Base-by-base conservation (phyloP, 1,140 invertebrate genomes). In the Pentalonia nigronervosa region DNA sequence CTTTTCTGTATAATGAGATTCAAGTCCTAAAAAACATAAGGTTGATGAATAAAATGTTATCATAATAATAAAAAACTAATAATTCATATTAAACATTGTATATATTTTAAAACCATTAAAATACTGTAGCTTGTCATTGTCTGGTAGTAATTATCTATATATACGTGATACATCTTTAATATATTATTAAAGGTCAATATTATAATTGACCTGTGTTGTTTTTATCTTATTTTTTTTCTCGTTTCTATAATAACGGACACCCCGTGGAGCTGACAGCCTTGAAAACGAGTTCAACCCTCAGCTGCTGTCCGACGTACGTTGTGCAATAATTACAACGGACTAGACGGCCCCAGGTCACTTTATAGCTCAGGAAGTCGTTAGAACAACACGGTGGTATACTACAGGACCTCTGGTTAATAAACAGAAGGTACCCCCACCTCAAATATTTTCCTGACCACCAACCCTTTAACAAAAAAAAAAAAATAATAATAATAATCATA, bases 221-320 rank as follows among this genome's bases (percentile, higher is more conserved):
- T 67, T 67, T 67, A 45, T 90, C 30, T 53, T 45, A 90, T 89
- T 56, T 36, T 56, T 53, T 23, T 56, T 88, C 20, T 50, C 17
- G 4, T 67, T 21, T 47, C 81, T 50, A 91, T 47, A 50, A 76
- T 91, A 76, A 76, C 83, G 21, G 45, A 83, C 48, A 83, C n/a
- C 90, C 60, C 47, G 34, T 86, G 48, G 89, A 67, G 89, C 41
- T 53, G 9, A 48, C 41, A 93, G 36, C 91, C 81, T 86, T 93
- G 81, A 86, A 93, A 93, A 93, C 91, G 91, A 86, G 91, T 93
- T 93, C 91, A 93, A 93, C 91, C 91, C 91, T 93, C 91, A 93
- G 81, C 91, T 93, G 91, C 91, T 86, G 91, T 93, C 91, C 91
- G 23, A 93, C 53, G 48, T 67, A 53, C 91, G 36, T 93, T 93